Base-by-base conservation (phyloP, 2,113 vertebrate genomes). In the Bujurquina vittata region DNA sequence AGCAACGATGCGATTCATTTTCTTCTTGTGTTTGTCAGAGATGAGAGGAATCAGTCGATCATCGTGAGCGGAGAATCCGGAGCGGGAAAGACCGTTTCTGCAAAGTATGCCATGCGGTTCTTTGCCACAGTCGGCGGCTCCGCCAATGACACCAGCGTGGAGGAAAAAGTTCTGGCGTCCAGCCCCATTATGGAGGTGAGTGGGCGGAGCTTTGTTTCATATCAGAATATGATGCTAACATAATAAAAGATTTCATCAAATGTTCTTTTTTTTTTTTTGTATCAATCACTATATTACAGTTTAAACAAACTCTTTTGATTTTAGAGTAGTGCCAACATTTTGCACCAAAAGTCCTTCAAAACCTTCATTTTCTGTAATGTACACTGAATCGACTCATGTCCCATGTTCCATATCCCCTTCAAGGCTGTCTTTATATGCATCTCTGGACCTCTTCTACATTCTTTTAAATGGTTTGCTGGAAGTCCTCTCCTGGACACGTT, bases 31-130 rank as follows among this genome's bases (percentile, higher is more conserved):
- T 18, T 73, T 15, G 58, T 4, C 11, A 99, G 98, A 90, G 97
- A 99, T 12, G 97, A 99, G 94, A 98, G 96, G 95, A 99, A 99
- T 91, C 98, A 99, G 92, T 99, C 98, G 67, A 99, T 99, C 91
- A 98, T 99, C 0, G 98, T 99, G 5, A 99, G 98, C 0, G 98
- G 98, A 3, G 98, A 99, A 78, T 99, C 98, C 0, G 98, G 98
- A 37, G 98, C 98, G 0, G 98, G 98, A 2, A 99, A 99, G 92
- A 99, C 98, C 0, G 97, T 99, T 15, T 99, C 98, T 2, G 98
- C 98, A 49, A 99, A 99, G 65, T 98, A 99, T 0, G 97, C 96
- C 90, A 99, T 99, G 98, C 95, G 97, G 3, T 99, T 95, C 94
- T 99, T 99, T 0, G 96, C 98, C 62, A 98, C 97, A 0, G 96